These are phyloP conservation scores for Ditula angustiorana DNA, from an alignment of 2,888 invertebrate genomes.

Conservation along the genomic window DNA sequence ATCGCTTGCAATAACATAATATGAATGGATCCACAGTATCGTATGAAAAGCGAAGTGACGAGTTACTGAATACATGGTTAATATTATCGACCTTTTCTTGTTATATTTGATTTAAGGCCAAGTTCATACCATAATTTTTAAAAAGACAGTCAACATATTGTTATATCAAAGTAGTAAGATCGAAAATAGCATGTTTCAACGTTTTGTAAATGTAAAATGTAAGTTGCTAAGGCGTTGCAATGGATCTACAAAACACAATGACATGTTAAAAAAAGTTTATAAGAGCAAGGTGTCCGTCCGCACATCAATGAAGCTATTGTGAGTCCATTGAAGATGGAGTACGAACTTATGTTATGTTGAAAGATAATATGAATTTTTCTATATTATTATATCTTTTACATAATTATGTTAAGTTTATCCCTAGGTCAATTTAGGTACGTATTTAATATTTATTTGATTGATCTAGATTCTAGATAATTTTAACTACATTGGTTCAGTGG, in stretches of 20 bases:
- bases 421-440: too few relatives aligned
- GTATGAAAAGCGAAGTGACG: slow-evolving; percentile 47
- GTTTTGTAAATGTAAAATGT: neutral
- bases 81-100: slow-evolving; percentile 52
- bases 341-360: slow-evolving; percentile 20
- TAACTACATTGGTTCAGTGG: too few relatives aligned
- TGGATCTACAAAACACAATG: slow-evolving; percentile 29
- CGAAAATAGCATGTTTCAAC: neutral
- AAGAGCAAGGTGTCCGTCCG: slow-evolving; percentile 38
- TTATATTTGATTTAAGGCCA: slow-evolving; percentile 49
- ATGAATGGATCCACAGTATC: slow-evolving; percentile 49
- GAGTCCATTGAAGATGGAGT: slow-evolving; percentile 34
- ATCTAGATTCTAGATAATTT: too few relatives aligned
- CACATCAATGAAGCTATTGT: slow-evolving; percentile 47
- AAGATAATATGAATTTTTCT: slow-evolving; percentile 24
- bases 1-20: slow-evolving; percentile 51
- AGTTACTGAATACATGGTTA: slow-evolving; percentile 48
- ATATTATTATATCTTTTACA: too few relatives aligned
- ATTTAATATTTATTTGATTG: too few relatives aligned
- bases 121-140: slow-evolving; percentile 39
- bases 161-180: slow-evolving; percentile 10
- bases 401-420: too few relatives aligned
- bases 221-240: slow-evolving; percentile 1
- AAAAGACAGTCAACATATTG: neutral
- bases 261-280: slow-evolving; percentile 41